phyloP scores from a whole-genome alignment of 2,797 vertebrate genomes.

The Enteromius mattozi region DNA sequence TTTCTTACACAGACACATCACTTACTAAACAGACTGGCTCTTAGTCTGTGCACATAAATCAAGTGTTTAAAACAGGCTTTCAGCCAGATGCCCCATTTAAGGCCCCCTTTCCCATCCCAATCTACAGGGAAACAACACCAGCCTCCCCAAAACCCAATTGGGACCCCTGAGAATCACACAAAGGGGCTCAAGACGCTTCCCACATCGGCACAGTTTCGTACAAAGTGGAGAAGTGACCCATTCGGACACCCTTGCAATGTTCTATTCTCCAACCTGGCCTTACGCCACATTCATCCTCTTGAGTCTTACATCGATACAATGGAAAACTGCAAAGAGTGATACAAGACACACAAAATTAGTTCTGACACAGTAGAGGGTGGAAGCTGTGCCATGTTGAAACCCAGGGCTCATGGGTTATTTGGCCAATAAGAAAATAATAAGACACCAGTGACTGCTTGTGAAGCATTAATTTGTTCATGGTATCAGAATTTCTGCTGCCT shows the following conservation, averaged over 20 bases:
- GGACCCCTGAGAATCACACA: conserved; percentile 46
- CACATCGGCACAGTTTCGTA: conserved; percentile 49
- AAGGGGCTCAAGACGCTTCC: conserved; percentile 54
- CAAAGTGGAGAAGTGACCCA: conserved; percentile 45
- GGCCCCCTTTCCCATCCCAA: conserved; percentile 55
- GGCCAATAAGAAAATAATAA: conserved; percentile 30
- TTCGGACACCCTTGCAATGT: conserved; percentile 29
- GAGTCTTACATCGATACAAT: conserved; percentile 40
- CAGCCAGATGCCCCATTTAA: conserved; percentile 51
- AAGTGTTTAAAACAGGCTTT: conserved; percentile 57
- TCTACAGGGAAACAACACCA: conserved; percentile 36
- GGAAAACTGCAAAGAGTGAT: conserved; percentile 23
- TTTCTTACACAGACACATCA: conserved; percentile 37
- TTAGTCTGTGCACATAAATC: conserved; percentile 56
- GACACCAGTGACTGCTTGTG: conserved; percentile 1
- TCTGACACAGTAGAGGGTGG: conserved; percentile 39
- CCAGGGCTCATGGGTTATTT: conserved; percentile 1
- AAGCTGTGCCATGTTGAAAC: conserved; percentile 29
- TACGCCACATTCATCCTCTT: conserved; percentile 15
- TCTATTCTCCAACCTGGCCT: conserved; percentile 29
- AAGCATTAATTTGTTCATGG: neutral
- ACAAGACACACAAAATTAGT: conserved; percentile 35
- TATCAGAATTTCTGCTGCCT: conserved; percentile 13
- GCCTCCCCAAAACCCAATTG: conserved; percentile 39
- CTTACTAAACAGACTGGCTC: conserved; percentile 43